Conservation (phyloP, 2,888 invertebrate genomes). For the Drosophila neutralis region DNA sequence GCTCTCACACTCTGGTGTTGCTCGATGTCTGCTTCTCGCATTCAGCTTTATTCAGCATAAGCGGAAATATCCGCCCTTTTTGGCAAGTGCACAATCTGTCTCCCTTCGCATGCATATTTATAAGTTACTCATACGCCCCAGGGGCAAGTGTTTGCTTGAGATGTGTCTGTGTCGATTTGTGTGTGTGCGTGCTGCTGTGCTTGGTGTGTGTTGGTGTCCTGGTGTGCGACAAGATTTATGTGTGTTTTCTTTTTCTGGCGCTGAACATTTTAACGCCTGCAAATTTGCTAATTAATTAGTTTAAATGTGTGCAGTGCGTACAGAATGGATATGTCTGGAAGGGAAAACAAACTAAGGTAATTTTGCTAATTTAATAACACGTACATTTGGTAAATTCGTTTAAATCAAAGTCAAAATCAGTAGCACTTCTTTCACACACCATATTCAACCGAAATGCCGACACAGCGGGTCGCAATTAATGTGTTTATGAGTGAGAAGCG, state of each 20-base stretch:
- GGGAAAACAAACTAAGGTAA: constrained; percentile 8
- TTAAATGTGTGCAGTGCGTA: constrained; percentile 43
- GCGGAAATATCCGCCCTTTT: constrained; percentile 56
- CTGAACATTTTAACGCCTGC: constrained; percentile 74
- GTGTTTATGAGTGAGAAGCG: constrained; percentile 60
- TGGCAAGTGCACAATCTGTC: constrained; percentile 61
- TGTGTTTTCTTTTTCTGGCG: constrained; percentile 68
- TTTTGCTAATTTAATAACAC: constrained; percentile 10
- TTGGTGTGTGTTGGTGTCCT: constrained; percentile 44
- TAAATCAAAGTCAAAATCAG: constrained; percentile 12
- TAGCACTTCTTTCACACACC: constrained; percentile 8
- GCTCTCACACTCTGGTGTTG: background rate
- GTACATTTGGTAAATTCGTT: background rate
- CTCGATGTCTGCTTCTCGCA: constrained; percentile 2
- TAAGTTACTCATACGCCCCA: constrained; percentile 63
- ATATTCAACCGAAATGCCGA: constrained; percentile 2
- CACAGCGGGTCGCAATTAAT: constrained; percentile 70
- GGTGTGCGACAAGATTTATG: constrained; percentile 75
- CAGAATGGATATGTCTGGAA: constrained; percentile 7
- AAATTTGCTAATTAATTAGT: constrained; percentile 78
- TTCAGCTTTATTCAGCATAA: constrained; percentile 15
- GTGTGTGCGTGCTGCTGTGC: constrained; percentile 1
- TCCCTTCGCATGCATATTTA: constrained; percentile 37
- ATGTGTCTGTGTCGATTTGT: constrained; percentile 10
- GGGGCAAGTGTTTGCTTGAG: constrained; percentile 16